Evolutionary conservation across 2,113 vertebrate species (phyloP).

Genomic region (Mohoua ochrocephala): DNA sequence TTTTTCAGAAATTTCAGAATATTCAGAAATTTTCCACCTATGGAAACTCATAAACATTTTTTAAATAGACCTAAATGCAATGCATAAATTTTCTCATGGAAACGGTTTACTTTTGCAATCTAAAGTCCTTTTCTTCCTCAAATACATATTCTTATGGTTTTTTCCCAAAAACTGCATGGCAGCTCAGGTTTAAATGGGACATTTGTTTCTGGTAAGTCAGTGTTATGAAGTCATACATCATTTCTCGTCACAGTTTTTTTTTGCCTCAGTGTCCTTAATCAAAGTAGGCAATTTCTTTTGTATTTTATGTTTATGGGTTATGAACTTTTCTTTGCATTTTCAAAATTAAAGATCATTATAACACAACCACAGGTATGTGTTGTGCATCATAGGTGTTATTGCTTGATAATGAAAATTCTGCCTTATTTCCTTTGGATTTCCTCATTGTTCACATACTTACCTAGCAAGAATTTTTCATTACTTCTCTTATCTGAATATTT

Average conservation of each 20-base stretch:
- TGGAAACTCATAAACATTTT: neutral
- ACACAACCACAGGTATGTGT: neutral
- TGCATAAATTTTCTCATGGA: neutral
- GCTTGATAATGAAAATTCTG: neutral
- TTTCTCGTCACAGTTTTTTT: neutral
- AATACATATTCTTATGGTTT: neutral
- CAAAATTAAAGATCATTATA: neutral
- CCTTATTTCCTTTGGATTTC: neutral
- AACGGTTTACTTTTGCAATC: neutral
- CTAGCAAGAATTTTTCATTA: neutral
- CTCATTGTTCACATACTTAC: neutral
- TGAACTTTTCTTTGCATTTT: neutral
- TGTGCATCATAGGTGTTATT: neutral
- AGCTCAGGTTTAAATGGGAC: neutral
- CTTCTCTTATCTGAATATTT: neutral
- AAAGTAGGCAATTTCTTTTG: neutral
- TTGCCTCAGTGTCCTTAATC: neutral
- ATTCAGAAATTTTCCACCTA: neutral
- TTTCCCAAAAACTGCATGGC: neutral
- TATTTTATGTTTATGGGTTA: neutral
- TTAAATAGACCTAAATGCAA: neutral
- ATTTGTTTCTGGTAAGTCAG: neutral
- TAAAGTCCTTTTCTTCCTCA: neutral
- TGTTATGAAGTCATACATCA: neutral
- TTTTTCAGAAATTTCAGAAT: neutral